Evolutionary conservation across 2,113 vertebrate genomes (phyloP).

Genomic region (Uropsilus gracilis): DNA sequence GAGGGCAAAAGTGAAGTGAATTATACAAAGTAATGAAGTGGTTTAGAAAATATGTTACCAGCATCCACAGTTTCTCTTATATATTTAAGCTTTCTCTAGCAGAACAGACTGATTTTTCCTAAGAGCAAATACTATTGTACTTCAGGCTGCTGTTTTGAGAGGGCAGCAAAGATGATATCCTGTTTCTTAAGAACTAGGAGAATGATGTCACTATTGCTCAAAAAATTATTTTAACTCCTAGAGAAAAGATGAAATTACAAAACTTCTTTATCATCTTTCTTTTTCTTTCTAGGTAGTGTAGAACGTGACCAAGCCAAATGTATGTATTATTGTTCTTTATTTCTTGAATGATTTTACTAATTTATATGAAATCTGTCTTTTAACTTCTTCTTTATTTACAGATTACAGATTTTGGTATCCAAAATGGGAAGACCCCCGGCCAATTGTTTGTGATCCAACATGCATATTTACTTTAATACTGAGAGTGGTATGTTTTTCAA

Average conservation of each 20-base stretch:
- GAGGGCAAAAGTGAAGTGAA: neutral
- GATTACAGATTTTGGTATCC: constrained; percentile 79
- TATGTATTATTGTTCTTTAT: constrained; percentile 66
- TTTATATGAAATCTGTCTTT: constrained; percentile 45
- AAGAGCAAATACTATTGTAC: neutral
- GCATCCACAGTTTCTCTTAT: neutral
- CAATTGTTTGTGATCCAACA: constrained; percentile 63
- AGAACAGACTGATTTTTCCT: neutral
- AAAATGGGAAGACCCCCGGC: constrained; percentile 74
- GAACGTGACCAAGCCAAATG: constrained; percentile 69
- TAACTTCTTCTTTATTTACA: constrained; percentile 71
- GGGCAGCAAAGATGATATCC: neutral
- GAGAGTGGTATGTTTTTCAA: constrained; percentile 24
- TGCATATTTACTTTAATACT: constrained; percentile 57
- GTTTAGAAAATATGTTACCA: neutral
- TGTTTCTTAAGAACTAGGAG: neutral
- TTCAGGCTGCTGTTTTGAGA: neutral
- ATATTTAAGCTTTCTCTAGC: neutral
- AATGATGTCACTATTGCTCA: neutral
- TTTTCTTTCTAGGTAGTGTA: constrained; percentile 68
- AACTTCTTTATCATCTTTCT: constrained; percentile 56
- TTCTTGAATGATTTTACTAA: constrained; percentile 50
- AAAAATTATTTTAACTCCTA: constrained; percentile 2
- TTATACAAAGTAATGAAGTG: neutral
- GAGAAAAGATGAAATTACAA: neutral